Base-by-base conservation (phyloP, 2,888 invertebrate genomes). In the Sinelater perroti region DNA sequence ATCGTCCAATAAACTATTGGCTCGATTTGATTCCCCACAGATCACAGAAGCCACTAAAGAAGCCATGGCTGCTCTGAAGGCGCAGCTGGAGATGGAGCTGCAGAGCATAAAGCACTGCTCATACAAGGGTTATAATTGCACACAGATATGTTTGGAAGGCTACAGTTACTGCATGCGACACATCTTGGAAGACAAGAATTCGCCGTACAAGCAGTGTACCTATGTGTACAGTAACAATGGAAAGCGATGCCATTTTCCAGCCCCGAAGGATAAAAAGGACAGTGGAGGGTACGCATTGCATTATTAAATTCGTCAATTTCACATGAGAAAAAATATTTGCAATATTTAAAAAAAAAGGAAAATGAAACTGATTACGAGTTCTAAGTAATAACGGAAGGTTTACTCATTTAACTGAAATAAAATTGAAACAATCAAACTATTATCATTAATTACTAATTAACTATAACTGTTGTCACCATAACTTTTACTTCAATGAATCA, bases 121-220 rank as follows among this genome's bases (percentile, higher is more conserved):
- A 0, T 86, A 89, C 75, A 77, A 83, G 21, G 81, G 83, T 0
- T 89, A 87, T 69, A 85, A 87, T 54, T 92, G 92, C 65, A 81
- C 82, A 0, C 82, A 87, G 18, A 82, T 86, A 0, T 83, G 87
- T 35, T 74, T 94, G 0, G 85, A 89, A 5, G 89, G 89, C 0
- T 88, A 88, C 61, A 84, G 86, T 58, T 92, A 87, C 76, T 97
- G 96, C 73, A 82, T 85, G 2, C 83, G 88, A 2, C 97, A 97
- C 70, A 92, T 96, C 61, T 79, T 95, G 44, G 86, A 88, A 66
- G 96, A 97, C 75, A 85, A 89, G 3, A 83, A 80, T 7, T 93
- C 95, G 0, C 94, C 95, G 0, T 97, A 87, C 75, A 87, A 86
- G 60, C 91, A 90, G 65, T 97, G 97, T 73, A 81, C 84, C 0